Percentiles rank a stretch among this genome's conserved stretches.
phyloP scores from a whole-genome alignment of 2,113 vertebrate genomes.

The Oreochromis tanganicae region DNA sequence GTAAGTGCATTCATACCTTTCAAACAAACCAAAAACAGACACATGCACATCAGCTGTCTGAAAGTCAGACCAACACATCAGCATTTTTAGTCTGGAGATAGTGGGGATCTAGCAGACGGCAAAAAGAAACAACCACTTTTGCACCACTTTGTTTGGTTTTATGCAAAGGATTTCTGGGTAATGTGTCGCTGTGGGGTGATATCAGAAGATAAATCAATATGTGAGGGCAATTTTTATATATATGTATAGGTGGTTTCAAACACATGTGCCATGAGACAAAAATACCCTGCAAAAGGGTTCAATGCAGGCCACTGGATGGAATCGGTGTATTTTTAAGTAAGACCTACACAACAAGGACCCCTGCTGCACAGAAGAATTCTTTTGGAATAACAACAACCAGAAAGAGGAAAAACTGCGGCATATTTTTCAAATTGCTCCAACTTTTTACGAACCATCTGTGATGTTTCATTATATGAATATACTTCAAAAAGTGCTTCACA shows the following conservation, averaged over 20 bases:
- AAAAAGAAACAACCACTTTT: background rate
- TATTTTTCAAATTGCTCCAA: background rate
- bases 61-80: background rate
- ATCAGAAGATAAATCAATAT: background rate
- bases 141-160: background rate
- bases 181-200: rapidly evolving
- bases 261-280: background rate
- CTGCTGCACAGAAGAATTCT: background rate
- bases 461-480: background rate
- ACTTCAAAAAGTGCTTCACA: background rate
- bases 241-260: background rate
- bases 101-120: background rate
- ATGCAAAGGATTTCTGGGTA: background rate
- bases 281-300: background rate
- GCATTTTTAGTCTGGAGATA: background rate
- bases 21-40: background rate
- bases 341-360: background rate
- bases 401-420: background rate
- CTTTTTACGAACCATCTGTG: background rate
- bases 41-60: background rate
- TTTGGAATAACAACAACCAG: background rate
- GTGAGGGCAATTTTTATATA: background rate
- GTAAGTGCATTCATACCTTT: background rate
- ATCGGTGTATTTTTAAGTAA: background rate
- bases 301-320: background rate